These are phyloP conservation scores for Odocoileus virginianus DNA, from an alignment of 2,113 vertebrate genomes.

Conservation along the genomic window DNA sequence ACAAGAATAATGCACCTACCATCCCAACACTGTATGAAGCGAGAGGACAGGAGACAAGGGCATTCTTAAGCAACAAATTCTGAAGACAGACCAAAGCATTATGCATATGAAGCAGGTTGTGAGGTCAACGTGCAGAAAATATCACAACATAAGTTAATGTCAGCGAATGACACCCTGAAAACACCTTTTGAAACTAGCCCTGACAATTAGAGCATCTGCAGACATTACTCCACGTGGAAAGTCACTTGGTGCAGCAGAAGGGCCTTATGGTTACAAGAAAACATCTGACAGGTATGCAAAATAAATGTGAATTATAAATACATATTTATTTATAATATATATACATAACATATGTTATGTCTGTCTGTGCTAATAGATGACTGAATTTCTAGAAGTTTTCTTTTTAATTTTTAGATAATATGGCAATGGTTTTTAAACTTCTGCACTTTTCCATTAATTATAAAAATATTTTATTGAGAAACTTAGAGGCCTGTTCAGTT, in stretches of 20 bases:
- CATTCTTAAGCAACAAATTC: constrained; percentile 36
- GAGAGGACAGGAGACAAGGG: constrained; percentile 42
- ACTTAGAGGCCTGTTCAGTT: neutral
- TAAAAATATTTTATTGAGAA: neutral
- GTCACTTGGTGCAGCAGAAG: neutral
- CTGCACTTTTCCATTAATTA: neutral
- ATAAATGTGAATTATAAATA: neutral
- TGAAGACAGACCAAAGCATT: constrained; percentile 37
- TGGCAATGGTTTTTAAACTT: neutral
- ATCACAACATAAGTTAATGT: constrained; percentile 37
- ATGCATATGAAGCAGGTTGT: constrained; percentile 49
- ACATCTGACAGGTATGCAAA: constrained; percentile 6
- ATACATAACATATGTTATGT: neutral
- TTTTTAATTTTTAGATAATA: neutral
- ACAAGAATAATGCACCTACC: constrained; percentile 43
- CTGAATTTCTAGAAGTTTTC: neutral
- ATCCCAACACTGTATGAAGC: neutral
- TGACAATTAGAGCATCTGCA: constrained; percentile 7
- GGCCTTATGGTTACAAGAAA: neutral
- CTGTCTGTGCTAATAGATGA: neutral
- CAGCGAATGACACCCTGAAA: neutral
- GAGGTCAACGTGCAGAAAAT: constrained; percentile 49
- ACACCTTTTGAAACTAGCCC: constrained; percentile 2
- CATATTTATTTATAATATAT: neutral
- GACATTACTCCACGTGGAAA: neutral